Evolutionary conservation across 2,888 invertebrate species (phyloP).

Genomic region (Polydrusus tereticollis): DNA sequence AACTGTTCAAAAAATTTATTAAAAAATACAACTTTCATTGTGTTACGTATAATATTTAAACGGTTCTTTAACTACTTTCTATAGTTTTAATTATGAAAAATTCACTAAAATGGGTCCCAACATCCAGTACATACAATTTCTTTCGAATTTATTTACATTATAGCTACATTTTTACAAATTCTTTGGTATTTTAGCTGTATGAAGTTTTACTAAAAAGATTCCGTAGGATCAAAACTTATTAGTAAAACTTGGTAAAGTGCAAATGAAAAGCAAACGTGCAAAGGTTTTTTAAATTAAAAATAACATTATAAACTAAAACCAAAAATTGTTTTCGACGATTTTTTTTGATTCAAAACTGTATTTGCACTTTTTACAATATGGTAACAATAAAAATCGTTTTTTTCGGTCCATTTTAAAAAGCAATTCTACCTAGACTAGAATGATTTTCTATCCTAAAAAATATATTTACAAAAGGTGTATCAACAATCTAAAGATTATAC

Average conservation of each 20-base stretch:
- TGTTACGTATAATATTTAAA: slow-evolving; percentile 31
- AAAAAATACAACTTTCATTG: slow-evolving; percentile 34
- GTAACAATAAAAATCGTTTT: slow-evolving; percentile 50
- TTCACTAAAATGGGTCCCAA: slow-evolving; percentile 36
- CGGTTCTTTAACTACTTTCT: slow-evolving; percentile 13
- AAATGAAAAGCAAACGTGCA: slow-evolving; percentile 49
- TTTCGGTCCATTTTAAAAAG: slow-evolving; percentile 29
- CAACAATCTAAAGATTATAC: background rate
- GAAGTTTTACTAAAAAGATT: slow-evolving; percentile 65
- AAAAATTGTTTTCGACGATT: slow-evolving; percentile 15
- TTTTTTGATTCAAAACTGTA: slow-evolving; percentile 42
- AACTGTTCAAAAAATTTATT: slow-evolving; percentile 31
- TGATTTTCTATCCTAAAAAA: slow-evolving; percentile 53
- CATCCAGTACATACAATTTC: slow-evolving; percentile 32
- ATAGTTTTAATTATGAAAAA: slow-evolving; percentile 10
- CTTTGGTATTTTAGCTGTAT: slow-evolving; percentile 68
- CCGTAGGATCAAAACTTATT: slow-evolving; percentile 55
- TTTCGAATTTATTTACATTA: slow-evolving; percentile 37
- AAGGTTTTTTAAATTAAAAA: slow-evolving; percentile 10
- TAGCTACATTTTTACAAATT: slow-evolving; percentile 51
- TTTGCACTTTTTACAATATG: slow-evolving; percentile 56
- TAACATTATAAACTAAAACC: slow-evolving; percentile 23
- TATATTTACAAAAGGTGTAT: slow-evolving; percentile 22
- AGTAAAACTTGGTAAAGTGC: slow-evolving; percentile 63
- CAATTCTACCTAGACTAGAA: slow-evolving; percentile 60